These are phyloP conservation scores for Panzeria rudis DNA, from an alignment of 2,888 invertebrate species.

Conservation along the genomic window DNA sequence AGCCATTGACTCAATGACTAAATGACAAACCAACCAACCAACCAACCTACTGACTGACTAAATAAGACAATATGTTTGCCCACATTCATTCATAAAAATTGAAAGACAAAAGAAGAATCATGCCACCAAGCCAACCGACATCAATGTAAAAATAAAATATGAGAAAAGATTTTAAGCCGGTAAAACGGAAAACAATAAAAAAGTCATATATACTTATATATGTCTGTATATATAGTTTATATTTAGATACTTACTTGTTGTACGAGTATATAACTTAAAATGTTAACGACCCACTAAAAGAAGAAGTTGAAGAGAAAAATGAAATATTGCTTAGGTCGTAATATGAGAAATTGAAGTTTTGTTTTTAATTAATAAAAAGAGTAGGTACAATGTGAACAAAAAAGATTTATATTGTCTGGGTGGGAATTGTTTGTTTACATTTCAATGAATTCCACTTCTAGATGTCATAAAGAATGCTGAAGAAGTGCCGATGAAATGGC, in stretches of 20 bases:
- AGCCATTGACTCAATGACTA: constrained; percentile 56
- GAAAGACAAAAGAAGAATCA: constrained; percentile 62
- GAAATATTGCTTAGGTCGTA: constrained; percentile 34
- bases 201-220: not conserved
- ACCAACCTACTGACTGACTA: constrained; percentile 49
- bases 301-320: constrained; percentile 23
- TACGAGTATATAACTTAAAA: constrained; percentile 54
- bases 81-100: constrained; percentile 66
- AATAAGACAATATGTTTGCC: constrained; percentile 47
- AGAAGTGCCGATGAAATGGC: not conserved
- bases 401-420: constrained; percentile 19
- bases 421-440: constrained; percentile 7
- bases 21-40: constrained; percentile 39
- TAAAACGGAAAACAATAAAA: constrained; percentile 58
- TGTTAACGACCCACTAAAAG: constrained; percentile 63
- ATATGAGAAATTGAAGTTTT: constrained; percentile 48
- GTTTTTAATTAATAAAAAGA: not conserved
- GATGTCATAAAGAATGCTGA: not conserved
- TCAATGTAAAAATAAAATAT: constrained; percentile 39
- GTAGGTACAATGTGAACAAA: constrained; percentile 6
- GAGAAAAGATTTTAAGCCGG: constrained; percentile 64
- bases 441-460: not conserved
- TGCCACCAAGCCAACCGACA: constrained; percentile 37
- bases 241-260: constrained; percentile 11
- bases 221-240: not conserved